phyloP scores from a whole-genome alignment of 2,113 vertebrate genomes.

The Machaerirhynchus nigripectus region DNA sequence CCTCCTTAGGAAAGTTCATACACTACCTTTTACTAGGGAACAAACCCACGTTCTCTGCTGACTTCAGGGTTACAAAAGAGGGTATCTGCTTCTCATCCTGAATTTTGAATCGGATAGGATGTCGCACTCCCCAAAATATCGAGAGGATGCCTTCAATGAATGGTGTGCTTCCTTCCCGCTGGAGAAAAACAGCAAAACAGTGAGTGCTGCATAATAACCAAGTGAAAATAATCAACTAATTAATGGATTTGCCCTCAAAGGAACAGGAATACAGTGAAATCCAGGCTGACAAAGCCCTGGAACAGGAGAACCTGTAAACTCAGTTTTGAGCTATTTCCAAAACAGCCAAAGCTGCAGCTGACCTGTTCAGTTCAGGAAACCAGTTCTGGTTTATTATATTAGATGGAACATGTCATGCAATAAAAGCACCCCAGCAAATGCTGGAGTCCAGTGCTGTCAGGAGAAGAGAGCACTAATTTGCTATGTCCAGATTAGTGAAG shows the following conservation, averaged over 20 bases:
- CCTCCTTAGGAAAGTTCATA: not conserved
- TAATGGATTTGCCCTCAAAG: rapidly evolving
- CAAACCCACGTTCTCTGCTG: conserved; percentile 65
- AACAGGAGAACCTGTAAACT: rapidly evolving
- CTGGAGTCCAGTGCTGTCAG: not conserved
- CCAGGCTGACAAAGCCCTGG: not conserved
- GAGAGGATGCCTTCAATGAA: conserved; percentile 85
- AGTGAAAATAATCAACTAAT: not conserved
- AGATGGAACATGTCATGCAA: not conserved
- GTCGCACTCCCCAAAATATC: conserved; percentile 87
- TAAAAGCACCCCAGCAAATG: not conserved
- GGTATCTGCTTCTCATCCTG: conserved; percentile 86
- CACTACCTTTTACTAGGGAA: conserved; percentile 78
- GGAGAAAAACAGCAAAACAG: not conserved
- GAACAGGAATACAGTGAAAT: not conserved
- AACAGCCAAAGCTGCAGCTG: not conserved
- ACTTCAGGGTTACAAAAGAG: conserved; percentile 58
- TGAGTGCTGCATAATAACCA: not conserved
- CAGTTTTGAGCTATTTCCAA: not conserved
- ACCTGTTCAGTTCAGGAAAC: not conserved
- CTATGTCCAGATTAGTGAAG: not conserved
- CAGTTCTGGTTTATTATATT: not conserved
- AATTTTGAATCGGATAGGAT: conserved; percentile 88
- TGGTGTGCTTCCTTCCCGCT: conserved; percentile 70
- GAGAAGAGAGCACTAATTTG: not conserved